Conservation (phyloP, 2,888 invertebrate species). For the Pseudoips prasinana region DNA sequence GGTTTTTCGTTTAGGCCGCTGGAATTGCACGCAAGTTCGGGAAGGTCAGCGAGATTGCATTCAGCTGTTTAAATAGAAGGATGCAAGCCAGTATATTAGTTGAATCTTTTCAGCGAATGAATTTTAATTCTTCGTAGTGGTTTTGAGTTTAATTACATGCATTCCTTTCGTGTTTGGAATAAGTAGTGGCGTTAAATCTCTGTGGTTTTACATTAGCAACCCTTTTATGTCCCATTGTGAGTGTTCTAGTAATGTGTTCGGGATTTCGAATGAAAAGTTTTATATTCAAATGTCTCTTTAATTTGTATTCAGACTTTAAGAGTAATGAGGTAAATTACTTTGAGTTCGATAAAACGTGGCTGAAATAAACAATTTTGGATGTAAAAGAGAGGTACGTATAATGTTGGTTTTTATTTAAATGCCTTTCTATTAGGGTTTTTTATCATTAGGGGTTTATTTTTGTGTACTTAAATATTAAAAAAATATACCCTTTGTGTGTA, state of each 20-base stretch:
- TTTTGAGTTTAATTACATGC: slow-evolving; percentile 29
- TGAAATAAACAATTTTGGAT: slow-evolving; percentile 14
- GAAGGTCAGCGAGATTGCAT: slow-evolving; percentile 4
- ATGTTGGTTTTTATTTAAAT: no score
- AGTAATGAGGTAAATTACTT: slow-evolving; percentile 5
- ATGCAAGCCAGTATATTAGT: slow-evolving; percentile 15
- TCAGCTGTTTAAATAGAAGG: slow-evolving; percentile 2
- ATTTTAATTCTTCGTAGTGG: slow-evolving; percentile 24
- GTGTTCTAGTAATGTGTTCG: slow-evolving; percentile 12
- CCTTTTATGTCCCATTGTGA: slow-evolving; percentile 17
- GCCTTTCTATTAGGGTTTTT: no score
- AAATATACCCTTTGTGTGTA: no score
- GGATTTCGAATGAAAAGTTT: slow-evolving; percentile 14
- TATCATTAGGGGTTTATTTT: no score
- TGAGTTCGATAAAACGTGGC: slow-evolving; percentile 10
- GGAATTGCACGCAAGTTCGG: slow-evolving; percentile 22
- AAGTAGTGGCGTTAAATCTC: slow-evolving; percentile 30
- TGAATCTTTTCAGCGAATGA: slow-evolving; percentile 21
- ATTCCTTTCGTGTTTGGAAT: slow-evolving; percentile 26
- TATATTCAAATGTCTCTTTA: slow-evolving; percentile 7
- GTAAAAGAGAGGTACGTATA: no score
- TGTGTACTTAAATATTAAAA: no score
- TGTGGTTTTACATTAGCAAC: slow-evolving; percentile 25
- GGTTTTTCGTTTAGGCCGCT: slow-evolving; percentile 16
- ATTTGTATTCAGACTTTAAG: no score